Evolutionary conservation across 2,888 invertebrate genomes (phyloP).

Genomic region (Macrostomum cliftonense): DNA sequence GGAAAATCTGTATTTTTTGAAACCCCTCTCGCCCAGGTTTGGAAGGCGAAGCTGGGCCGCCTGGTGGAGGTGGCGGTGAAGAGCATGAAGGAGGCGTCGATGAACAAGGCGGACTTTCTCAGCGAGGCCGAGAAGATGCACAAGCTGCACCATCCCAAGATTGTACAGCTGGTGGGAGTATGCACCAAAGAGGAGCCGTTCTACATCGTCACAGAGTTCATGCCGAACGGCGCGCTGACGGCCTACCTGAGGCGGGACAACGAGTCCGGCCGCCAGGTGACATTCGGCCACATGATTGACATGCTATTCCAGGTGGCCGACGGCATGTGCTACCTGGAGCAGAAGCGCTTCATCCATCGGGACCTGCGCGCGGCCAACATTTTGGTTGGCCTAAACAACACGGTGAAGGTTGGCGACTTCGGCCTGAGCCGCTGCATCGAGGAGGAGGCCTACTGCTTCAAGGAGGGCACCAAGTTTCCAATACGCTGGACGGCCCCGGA

Average conservation of each 20-base stretch:
- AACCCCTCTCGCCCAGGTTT: no score
- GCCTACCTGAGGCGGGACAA: slow-evolving; percentile 69
- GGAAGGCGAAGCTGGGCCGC: slow-evolving; percentile 57
- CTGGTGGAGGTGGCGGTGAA: slow-evolving; percentile 92
- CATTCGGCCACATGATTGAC: slow-evolving; percentile 50
- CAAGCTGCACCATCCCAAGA: slow-evolving; percentile 38
- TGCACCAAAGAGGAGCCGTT: slow-evolving; percentile 47
- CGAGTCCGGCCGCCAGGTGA: slow-evolving; percentile 52
- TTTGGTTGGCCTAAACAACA: slow-evolving; percentile 29
- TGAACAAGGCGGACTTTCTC: slow-evolving; percentile 74
- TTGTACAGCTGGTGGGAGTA: slow-evolving; percentile 79
- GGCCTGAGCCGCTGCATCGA: slow-evolving; percentile 28
- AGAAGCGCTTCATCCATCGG: slow-evolving; percentile 29
- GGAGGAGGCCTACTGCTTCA: not conserved
- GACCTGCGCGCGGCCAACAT: slow-evolving; percentile 15
- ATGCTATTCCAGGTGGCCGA: slow-evolving; percentile 47
- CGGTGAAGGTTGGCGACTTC: slow-evolving; percentile 34
- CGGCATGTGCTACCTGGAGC: slow-evolving; percentile 33
- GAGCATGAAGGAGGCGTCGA: slow-evolving; percentile 63
- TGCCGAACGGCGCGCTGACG: slow-evolving; percentile 63
- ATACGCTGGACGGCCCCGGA: slow-evolving; percentile 99
- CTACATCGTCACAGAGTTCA: no score
- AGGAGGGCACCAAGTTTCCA: slow-evolving; percentile 67
- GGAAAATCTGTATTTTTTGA: no score
- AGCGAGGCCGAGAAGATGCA: slow-evolving; percentile 49